Evolutionary conservation across 2,888 invertebrate species (phyloP), one percentile per base, ranked within the genome.

Genomic region (Cryptosula pallasiana): DNA sequence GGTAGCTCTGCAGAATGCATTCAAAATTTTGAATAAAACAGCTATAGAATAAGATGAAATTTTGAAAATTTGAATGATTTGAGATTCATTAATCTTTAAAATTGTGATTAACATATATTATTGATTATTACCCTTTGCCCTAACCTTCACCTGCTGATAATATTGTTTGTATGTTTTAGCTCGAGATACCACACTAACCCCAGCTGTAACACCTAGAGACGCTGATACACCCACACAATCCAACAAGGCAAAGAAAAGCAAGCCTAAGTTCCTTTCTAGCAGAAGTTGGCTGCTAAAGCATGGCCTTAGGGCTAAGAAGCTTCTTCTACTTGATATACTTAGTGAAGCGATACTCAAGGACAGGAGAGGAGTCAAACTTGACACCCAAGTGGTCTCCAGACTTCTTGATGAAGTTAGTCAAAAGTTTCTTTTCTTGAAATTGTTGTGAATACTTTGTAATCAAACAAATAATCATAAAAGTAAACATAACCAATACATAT

Each of bases 371-470:
- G 81, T 81, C 0, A 81, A 82, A 25, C 75, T 84, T 20, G 79
- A 83, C 76, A 82, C 81, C 74, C 77, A 81, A 75, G 81, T 83
- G 13, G 72, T 81, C 45, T 77, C 83, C 35, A 82, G 82, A 72
- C 83, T 84, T 0, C 83, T 83, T 77, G 82, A 84, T 76, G 81
- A 82, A 75, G 83, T 83, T 75, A 73, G 79, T 76, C 16, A 57
- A n/a, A 5, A 25, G 57, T 57, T 57, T 13, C 45, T 45, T 5
- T 45, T 13, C 45, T 45, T 45, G 5, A 13, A 13, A 45, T 45
- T 45, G n/a, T n/a, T n/a, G n/a, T n/a, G n/a, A n/a, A n/a, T n/a
- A n/a, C n/a, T n/a, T n/a, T n/a, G n/a, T n/a, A n/a, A n/a, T n/a
- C n/a, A n/a, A n/a, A n/a, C n/a, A n/a, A n/a, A n/a, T n/a, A n/a